Percentiles rank a stretch among this genome's conserved stretches.
Evolutionary conservation across 2,888 invertebrate genomes (phyloP).

Genomic region (Sepiola atlantica): DNA sequence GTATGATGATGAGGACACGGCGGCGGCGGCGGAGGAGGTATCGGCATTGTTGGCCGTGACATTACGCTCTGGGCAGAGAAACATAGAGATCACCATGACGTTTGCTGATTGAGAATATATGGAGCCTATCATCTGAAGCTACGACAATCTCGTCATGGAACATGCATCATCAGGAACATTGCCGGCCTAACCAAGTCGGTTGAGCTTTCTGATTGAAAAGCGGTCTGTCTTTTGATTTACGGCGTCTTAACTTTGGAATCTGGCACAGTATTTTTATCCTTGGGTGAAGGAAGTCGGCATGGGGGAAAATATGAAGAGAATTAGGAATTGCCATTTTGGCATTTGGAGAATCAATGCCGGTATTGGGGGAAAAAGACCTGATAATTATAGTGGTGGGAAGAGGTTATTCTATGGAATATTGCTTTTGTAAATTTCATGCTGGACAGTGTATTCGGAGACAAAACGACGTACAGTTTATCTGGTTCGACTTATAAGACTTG

Average conservation of each 20-base stretch:
- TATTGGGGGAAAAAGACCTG: background rate
- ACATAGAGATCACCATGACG: background rate
- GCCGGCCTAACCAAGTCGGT: background rate
- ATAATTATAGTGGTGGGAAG: constrained; percentile 18
- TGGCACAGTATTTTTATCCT: background rate
- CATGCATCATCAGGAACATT: constrained; percentile 22
- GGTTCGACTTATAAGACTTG: background rate
- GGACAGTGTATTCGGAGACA: background rate
- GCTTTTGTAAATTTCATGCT: background rate
- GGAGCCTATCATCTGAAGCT: constrained; percentile 32
- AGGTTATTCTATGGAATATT: constrained; percentile 42
- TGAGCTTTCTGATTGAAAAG: constrained; percentile 22
- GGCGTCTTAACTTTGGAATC: constrained; percentile 19
- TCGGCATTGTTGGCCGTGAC: background rate
- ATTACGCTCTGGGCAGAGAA: constrained; percentile 14
- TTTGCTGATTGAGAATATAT: constrained; percentile 32
- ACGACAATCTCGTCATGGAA: background rate
- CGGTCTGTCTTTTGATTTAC: background rate
- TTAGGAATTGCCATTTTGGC: background rate
- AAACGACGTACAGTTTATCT: background rate
- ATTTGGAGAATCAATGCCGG: background rate
- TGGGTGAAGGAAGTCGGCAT: background rate
- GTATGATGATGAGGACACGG: constrained; percentile 2
- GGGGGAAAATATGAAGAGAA: constrained; percentile 37
- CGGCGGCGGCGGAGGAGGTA: background rate